Conservation (phyloP, 2,888 invertebrate species). For the Lycaena phlaeas region DNA sequence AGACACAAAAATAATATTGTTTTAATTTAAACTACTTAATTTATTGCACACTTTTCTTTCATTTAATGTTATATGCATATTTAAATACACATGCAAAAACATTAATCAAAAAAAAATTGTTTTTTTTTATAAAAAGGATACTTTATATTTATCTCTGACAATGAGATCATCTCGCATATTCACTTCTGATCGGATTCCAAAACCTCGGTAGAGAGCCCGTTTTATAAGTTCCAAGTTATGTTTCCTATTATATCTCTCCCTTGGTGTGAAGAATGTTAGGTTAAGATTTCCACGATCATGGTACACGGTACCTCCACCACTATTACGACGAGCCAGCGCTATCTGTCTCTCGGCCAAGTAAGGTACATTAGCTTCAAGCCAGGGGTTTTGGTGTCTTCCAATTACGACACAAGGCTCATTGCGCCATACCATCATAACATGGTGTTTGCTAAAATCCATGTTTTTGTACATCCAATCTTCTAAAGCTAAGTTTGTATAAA, state of each 20-base stretch:
- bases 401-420: constrained; percentile 96
- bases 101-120: no score
- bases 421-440: constrained; percentile 92
- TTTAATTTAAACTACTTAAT: no score
- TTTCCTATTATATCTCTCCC: constrained; percentile 86
- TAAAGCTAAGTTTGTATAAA: constrained; percentile 93
- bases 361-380: constrained; percentile 89
- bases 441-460: constrained; percentile 85
- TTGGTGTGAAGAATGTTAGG: constrained; percentile 90
- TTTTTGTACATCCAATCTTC: constrained; percentile 97
- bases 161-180: constrained; percentile 91
- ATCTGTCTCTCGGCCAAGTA: constrained; percentile 78
- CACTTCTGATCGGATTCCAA: constrained; percentile 82
- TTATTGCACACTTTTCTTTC: no score
- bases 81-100: no score
- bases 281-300: constrained; percentile 96
- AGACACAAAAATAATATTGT: no score
- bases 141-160: constrained; percentile 83
- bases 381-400: constrained; percentile 97
- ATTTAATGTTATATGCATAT: no score
- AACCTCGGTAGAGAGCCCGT: constrained; percentile 85
- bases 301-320: constrained; percentile 97
- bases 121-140: constrained; percentile 51
- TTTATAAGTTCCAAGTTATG: constrained; percentile 91
- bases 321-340: constrained; percentile 88